Percentiles rank a stretch among this genome's conserved stretches.
These are phyloP conservation scores for Trilocha varians DNA, from an alignment of 2,888 invertebrate species.

Conservation along the genomic window DNA sequence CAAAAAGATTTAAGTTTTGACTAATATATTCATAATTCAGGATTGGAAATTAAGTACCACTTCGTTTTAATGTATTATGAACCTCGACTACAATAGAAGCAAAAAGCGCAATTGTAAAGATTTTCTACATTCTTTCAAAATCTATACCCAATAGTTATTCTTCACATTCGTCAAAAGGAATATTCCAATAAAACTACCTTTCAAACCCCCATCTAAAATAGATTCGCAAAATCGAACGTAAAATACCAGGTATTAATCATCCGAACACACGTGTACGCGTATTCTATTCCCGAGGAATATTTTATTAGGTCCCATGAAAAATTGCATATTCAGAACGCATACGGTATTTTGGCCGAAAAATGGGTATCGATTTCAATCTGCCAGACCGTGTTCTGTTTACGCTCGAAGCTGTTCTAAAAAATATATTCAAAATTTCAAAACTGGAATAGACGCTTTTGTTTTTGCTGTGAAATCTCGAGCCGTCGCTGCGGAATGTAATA, in stretches of 20 bases:
- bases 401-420: slow-evolving; percentile 2
- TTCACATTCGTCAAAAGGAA: no score
- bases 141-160: no score
- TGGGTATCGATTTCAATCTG: slow-evolving; percentile 5
- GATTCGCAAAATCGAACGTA: neutral
- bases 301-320: slow-evolving; percentile 21
- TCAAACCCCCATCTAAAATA: neutral
- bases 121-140: no score
- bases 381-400: slow-evolving; percentile 5
- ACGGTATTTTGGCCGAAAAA: slow-evolving; percentile 12
- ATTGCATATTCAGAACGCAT: slow-evolving; percentile 22
- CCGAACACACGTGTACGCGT: neutral
- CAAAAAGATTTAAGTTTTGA: no score
- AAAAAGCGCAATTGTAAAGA: no score
- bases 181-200: no score
- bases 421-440: slow-evolving; percentile 3
- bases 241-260: neutral
- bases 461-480: neutral
- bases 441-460: neutral
- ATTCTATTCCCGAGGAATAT: slow-evolving; percentile 9
- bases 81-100: no score
- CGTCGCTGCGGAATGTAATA: neutral
- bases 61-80: no score
- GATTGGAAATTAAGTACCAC: no score
- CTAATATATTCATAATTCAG: no score